Evolutionary conservation across 2,888 invertebrate genomes (phyloP), one percentile per base, ranked within the genome.

Genomic region (Nesidiocoris tenuis): DNA sequence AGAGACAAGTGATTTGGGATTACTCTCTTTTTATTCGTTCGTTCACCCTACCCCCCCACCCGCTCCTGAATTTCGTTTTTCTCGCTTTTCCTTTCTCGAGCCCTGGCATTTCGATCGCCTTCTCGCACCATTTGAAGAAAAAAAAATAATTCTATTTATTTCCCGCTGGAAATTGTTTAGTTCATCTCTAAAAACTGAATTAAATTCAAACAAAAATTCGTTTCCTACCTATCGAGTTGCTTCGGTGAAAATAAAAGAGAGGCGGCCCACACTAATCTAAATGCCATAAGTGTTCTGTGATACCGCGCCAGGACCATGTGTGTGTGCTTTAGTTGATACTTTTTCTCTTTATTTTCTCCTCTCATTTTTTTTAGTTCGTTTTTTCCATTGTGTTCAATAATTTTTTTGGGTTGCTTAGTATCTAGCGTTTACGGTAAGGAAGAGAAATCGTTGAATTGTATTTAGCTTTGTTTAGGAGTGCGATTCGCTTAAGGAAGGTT

Each of bases 251-350:
- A n/a, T n/a, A 25, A 70, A 39, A 72, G 72, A 72, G 72, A 63
- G 18, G 39, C 39, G 3, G 57, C 75, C 75, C 61, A 21, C 68
- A 65, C 75, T 66, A 61, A 68, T 76, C 65, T 71, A 77, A 77
- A 78, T 78, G 79, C 79, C 79, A 79, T 79, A 79, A 79, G 79
- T 79, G 79, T 79, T 79, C 79, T 79, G 79, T 79, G 79, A 79
- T 79, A 79, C 64, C 64, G 76, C 77, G 77, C 76, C 79, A 78
- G 79, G 77, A 79, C 79, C 77, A 78, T 74, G 65, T 70, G 77
- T 77, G 76, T 78, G 77, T 76, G 39, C 39, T 39, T 39, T 39
- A 39, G 39, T 39, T 39, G 39, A 39, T 39, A 39, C 12, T 39
- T 77, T 76, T 75, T 64, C 54, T 76, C 76, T 23, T 61, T 76